These are phyloP conservation scores for Chrysina gloriosa DNA, from an alignment of 2,888 invertebrate species.

Conservation along the genomic window DNA sequence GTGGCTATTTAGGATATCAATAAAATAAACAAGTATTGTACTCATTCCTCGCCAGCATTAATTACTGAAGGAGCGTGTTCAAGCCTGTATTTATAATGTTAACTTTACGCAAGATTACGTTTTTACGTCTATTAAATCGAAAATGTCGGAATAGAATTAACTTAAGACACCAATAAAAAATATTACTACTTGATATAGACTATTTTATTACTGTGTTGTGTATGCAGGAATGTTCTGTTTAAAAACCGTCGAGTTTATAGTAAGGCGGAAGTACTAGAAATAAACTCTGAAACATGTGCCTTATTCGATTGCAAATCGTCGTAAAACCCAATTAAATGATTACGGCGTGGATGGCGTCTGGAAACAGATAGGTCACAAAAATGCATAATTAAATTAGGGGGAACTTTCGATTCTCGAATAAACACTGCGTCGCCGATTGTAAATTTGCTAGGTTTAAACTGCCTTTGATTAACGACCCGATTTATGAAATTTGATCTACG, in stretches of 20 bases:
- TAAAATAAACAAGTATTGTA: too few relatives aligned
- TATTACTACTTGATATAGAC: conserved; percentile 26
- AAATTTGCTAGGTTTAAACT: not conserved
- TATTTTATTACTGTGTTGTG: conserved; percentile 28
- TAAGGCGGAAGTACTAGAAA: conserved; percentile 17
- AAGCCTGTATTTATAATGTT: not conserved
- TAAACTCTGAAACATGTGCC: conserved; percentile 20
- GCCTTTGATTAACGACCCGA: conserved; percentile 1
- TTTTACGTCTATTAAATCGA: conserved; percentile 18
- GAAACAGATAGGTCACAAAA: conserved; percentile 18
- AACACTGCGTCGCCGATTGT: not conserved
- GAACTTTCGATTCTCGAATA: conserved; percentile 12
- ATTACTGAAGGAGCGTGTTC: too few relatives aligned
- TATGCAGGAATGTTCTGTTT: conserved; percentile 22
- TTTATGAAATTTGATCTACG: not conserved
- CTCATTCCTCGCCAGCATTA: too few relatives aligned
- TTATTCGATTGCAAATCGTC: conserved; percentile 24
- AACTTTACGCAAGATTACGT: not conserved
- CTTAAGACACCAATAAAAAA: conserved; percentile 16
- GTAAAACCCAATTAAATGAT: conserved; percentile 27
- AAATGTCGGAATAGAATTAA: conserved; percentile 6
- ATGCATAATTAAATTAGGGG: conserved; percentile 18
- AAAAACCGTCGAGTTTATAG: conserved; percentile 30
- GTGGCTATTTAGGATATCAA: too few relatives aligned
- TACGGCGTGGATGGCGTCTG: conserved; percentile 12